Percentiles rank a stretch among this genome's conserved stretches.
Conservation (phyloP, 2,113 vertebrate genomes). For the Bufo gargarizans region DNA sequence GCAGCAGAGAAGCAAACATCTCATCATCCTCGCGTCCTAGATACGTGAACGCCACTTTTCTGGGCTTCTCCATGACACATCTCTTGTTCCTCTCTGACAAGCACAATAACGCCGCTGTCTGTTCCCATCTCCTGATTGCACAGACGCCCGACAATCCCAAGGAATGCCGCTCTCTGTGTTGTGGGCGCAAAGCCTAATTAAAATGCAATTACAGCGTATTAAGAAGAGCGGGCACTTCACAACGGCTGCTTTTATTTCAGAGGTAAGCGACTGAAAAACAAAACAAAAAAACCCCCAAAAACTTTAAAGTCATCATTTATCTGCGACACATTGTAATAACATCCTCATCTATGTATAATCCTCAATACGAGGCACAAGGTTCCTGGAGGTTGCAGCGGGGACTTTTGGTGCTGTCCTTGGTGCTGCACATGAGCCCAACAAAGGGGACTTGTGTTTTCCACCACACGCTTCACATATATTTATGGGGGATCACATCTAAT, state of each 20-base stretch:
- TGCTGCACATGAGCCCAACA: no score
- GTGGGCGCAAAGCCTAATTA: conserved; percentile 37
- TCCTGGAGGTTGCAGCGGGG: no score
- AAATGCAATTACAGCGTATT: conserved; percentile 26
- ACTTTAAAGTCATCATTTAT: neutral
- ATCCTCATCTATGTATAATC: no score
- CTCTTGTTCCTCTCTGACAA: conserved; percentile 33
- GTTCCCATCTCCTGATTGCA: conserved; percentile 24
- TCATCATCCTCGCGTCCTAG: neutral
- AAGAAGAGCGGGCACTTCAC: no score
- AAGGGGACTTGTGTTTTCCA: no score
- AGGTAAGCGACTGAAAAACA: neutral
- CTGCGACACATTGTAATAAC: neutral
- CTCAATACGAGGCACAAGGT: no score
- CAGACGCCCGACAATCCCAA: neutral
- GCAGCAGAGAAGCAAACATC: neutral
- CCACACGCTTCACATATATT: no score
- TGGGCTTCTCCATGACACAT: neutral
- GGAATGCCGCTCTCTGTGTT: neutral
- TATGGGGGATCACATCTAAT: no score
- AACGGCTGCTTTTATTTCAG: neutral
- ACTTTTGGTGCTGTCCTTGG: no score
- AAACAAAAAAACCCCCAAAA: neutral
- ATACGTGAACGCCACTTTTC: neutral
- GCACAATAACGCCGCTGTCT: conserved; percentile 16